phyloP scores from a whole-genome alignment of 1,140 invertebrate species.

The Aphaenogaster ashmeadi region DNA sequence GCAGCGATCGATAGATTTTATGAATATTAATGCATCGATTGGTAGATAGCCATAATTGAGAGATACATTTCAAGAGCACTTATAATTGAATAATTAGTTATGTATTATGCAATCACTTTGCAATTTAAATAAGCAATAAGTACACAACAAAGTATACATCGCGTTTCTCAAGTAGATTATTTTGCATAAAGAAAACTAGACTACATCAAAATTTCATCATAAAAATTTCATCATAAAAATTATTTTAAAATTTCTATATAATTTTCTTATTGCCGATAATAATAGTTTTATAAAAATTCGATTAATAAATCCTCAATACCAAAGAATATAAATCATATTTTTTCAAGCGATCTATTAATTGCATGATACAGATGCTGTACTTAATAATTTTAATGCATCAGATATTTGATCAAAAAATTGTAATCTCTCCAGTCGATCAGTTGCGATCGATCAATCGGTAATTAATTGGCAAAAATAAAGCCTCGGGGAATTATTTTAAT shows the following conservation, averaged over 20 bases:
- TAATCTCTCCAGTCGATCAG: slow-evolving; percentile 1
- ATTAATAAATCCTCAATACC: not conserved
- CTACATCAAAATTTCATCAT: not conserved
- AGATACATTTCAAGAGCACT: slow-evolving; percentile 18
- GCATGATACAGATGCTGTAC: not conserved
- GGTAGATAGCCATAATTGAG: slow-evolving; percentile 9
- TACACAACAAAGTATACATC: not conserved
- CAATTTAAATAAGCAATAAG: slow-evolving; percentile 14
- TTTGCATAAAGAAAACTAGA: not conserved
- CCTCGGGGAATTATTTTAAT: slow-evolving; percentile 1
- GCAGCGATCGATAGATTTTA: not conserved
- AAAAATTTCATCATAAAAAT: slow-evolving; percentile 7
- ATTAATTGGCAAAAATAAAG: slow-evolving; percentile 33
- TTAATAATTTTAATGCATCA: slow-evolving; percentile 43
- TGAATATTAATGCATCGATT: slow-evolving; percentile 8
- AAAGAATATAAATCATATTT: slow-evolving; percentile 1
- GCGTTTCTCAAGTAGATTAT: not conserved
- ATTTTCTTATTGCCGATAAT: not conserved
- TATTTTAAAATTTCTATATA: not conserved
- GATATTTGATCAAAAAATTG: slow-evolving; percentile 30
- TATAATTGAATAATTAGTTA: slow-evolving; percentile 7
- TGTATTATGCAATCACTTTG: slow-evolving; percentile 12
- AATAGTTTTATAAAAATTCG: not conserved
- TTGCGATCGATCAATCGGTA: slow-evolving; percentile 7
- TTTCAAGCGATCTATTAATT: slow-evolving; percentile 12